Base-by-base conservation (phyloP, 2,888 invertebrate genomes). In the Orthonevra nobilis region DNA sequence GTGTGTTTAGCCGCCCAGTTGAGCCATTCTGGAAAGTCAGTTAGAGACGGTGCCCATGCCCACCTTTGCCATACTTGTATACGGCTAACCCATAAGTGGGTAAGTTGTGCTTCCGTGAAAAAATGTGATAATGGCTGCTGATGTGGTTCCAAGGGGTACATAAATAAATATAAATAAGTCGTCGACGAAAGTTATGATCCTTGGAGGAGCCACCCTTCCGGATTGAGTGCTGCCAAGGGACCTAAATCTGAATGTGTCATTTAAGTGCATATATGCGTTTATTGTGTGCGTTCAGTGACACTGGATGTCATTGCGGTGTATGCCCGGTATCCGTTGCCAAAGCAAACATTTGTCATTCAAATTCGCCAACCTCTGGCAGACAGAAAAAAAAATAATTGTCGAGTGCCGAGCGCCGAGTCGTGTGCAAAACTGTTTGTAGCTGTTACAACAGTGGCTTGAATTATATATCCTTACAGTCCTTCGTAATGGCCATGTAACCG, bases 121-220 rank as follows among this genome's bases (percentile, higher is more conserved):
- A 77, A 70, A 70, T 72, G 70, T 66, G 72, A 77, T 77, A 77
- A 77, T 79, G 61, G 66, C 50, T 48, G 34, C 42, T 48, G 79
- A 66, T 68, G 72, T 50, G 60, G 73, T 73, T 73, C 34, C 79
- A 68, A 56, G 56, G 73, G 79, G 66, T 17, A 46, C 73, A 79
- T 79, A 79, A 79, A 79, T 79, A 79, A 79, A 79, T 79, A 73
- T 42, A 54, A 73, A 36, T n/a, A n/a, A n/a, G n/a, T n/a, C n/a
- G n/a, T 48, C 48, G 48, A 26, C 36, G 73, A 48, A 58, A 66
- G 54, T 77, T 64, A 28, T 60, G 60, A 46, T 46, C 50, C 44
- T 38, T 30, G 17, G 19, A 42, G 12, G 26, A 44, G 17, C 30
- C 23, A 58, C 9, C 30, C 12, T 6, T 17, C 10, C 14, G 1